Conservation (phyloP, 2,797 vertebrate genomes). For the Argya squamiceps region DNA sequence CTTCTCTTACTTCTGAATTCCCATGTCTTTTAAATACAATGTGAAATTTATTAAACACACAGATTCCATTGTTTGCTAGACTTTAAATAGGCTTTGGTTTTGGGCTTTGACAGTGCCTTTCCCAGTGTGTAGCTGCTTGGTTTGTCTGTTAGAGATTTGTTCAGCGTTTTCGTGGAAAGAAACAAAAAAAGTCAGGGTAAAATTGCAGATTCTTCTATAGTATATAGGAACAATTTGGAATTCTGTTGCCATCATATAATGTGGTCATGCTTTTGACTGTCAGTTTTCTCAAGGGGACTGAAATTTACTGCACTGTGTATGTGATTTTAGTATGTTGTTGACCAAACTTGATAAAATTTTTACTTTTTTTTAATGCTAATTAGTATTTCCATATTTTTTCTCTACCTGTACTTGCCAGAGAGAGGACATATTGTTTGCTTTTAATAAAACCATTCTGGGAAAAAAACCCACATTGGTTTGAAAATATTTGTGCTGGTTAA, state of each 20-base stretch:
- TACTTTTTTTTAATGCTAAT: neutral
- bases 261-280: neutral
- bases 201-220: neutral
- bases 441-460: neutral
- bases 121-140: neutral
- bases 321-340: neutral
- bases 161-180: neutral
- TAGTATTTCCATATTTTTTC: neutral
- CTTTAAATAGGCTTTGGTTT: constrained; percentile 41
- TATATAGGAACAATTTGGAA: neutral
- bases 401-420: neutral
- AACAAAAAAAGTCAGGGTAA: neutral
- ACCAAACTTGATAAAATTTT: neutral
- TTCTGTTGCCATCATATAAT: neutral
- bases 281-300: neutral
- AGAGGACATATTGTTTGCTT: neutral
- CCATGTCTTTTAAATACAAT: neutral
- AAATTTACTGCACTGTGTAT: neutral
- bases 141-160: neutral
- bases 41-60: constrained; percentile 35
- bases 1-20: neutral
- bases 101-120: neutral
- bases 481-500: neutral
- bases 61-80: constrained; percentile 10
- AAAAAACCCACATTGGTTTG: neutral